These are phyloP conservation scores for Ennomos fuscantarius DNA, from an alignment of 2,888 invertebrate species.

Conservation along the genomic window DNA sequence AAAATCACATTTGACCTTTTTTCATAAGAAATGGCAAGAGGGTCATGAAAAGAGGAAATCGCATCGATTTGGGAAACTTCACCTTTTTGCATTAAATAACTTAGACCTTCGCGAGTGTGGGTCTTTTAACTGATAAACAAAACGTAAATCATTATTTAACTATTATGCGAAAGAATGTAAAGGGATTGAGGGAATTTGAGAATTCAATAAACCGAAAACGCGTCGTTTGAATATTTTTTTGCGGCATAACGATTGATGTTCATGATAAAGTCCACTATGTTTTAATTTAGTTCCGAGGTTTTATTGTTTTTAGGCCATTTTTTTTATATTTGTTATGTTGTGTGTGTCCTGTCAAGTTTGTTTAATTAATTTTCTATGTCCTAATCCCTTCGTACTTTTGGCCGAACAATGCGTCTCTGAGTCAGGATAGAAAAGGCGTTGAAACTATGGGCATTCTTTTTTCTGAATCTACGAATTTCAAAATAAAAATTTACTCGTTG, in stretches of 20 bases:
- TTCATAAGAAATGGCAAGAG: constrained; percentile 32
- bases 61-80: constrained; percentile 34
- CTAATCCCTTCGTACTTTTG: too few species aligned
- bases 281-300: constrained; percentile 9
- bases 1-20: constrained; percentile 40
- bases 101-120: constrained; percentile 15
- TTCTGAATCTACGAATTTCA: too few species aligned
- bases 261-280: constrained; percentile 24
- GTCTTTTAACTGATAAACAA: constrained; percentile 33
- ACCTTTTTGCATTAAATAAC: constrained; percentile 25
- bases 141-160: constrained; percentile 37
- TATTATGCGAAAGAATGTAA: constrained; percentile 29
- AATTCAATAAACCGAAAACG: constrained; percentile 34
- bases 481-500: too few species aligned
- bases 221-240: constrained; percentile 28
- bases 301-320: constrained; percentile 3
- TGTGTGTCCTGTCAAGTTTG: too few species aligned
- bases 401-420: too few species aligned
- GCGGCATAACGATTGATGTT: constrained; percentile 35
- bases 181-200: constrained; percentile 26
- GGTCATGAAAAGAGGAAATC: constrained; percentile 33
- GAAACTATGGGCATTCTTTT: too few species aligned
- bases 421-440: too few species aligned
- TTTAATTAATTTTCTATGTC: too few species aligned
- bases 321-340: background rate